These are phyloP conservation scores for Perithous albicinctus DNA, from an alignment of 2,888 invertebrate genomes.

Conservation along the genomic window DNA sequence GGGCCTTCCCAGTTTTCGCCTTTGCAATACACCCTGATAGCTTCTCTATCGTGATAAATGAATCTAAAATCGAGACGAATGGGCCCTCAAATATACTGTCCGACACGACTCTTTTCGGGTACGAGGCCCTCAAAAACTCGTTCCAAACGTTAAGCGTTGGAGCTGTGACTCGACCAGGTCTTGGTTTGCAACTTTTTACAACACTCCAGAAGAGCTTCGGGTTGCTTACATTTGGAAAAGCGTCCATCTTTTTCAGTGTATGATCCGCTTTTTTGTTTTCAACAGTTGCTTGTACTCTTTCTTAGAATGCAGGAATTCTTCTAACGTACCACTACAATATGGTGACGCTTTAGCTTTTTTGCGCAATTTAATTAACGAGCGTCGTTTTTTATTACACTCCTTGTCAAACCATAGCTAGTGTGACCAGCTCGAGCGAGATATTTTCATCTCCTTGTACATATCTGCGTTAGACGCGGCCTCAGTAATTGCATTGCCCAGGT, in stretches of 20 bases:
- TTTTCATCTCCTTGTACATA: neutral
- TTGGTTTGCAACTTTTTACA: neutral
- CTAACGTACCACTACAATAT: neutral
- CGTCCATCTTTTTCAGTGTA: neutral
- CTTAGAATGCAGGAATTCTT: neutral
- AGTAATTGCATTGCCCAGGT: neutral
- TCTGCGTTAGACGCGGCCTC: slow-evolving; percentile 17
- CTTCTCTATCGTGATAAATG: no score
- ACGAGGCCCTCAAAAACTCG: slow-evolving; percentile 5
- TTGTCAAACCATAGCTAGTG: slow-evolving; percentile 37
- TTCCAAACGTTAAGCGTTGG: slow-evolving; percentile 8
- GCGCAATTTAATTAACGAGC: neutral
- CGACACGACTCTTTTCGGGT: no score
- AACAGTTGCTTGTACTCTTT: neutral
- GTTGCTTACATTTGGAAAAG: slow-evolving; percentile 4
- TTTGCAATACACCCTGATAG: no score
- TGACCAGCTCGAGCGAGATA: neutral
- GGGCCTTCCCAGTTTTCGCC: no score
- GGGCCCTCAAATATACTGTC: no score
- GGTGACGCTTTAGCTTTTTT: neutral
- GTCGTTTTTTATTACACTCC: neutral
- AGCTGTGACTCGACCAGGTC: neutral
- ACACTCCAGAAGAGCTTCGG: no score
- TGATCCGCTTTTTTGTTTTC: slow-evolving; percentile 1
- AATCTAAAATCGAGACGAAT: no score